Base-by-base conservation (phyloP, 2,113 vertebrate genomes). In the Sceloporus tristichus region DNA sequence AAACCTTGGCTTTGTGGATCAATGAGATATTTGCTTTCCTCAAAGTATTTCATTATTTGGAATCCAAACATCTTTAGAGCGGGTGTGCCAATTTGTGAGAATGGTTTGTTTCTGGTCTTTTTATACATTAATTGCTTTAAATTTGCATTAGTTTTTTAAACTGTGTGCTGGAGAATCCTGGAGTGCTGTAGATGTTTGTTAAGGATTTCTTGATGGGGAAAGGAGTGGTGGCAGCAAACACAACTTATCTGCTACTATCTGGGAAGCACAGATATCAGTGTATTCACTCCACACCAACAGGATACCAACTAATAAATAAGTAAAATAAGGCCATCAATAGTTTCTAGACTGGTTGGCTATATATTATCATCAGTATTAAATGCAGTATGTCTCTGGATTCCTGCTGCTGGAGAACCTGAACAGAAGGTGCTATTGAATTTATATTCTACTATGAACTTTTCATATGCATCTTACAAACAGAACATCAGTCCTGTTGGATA, bases 21-120 rank as follows among this genome's bases (percentile, higher is more conserved):
- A n/a, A n/a, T 70, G 80, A 79, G 79, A 81, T 70, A 14, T 92
- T 90, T 84, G n/a, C 14, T 79, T 92, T 87, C 29, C 90, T 92
- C 74, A 92, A 40, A 84, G 11, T 75, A 34, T 85, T 38, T 42
- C 54, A 65, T 14, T 4, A 27, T 89, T 89, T 48, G 65, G 65
- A 48, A 70, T 23, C 2, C 2, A 27, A 70, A 3, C 9, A 25
- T 18, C 6, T 27, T 38, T 78, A 5, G 21, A 53, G 48, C 6
- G 29, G 70, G 21, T 53, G 82, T 48, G 66, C 66, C 25, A 54
- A 7, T 53, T 73, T n/a, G 48, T 10, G 21, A 10, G 8, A 34
- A 23, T 25, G 53, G 5, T 56, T 54, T 16, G 34, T 73, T 38
- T 84, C 29, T 34, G n/a, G 18, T 71, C 66, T n/a, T 19, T 5